A percentile compares a stretch with the other conserved stretches of the same genome.
Conservation (phyloP, 2,113 vertebrate genomes). For the Dunckerocampus dactyliophorus region DNA sequence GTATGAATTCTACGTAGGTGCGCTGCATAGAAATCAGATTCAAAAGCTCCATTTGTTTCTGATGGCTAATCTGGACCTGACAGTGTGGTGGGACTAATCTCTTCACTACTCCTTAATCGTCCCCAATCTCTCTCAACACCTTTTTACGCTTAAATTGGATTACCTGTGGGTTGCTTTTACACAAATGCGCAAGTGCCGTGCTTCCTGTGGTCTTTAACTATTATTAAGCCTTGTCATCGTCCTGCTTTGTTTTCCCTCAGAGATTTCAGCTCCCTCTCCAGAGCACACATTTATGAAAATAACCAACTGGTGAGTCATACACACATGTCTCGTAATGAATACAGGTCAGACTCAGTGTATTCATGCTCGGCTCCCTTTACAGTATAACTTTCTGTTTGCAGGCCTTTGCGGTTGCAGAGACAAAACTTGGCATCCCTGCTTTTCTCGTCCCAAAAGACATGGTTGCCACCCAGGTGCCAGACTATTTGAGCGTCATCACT, state of each 20-base stretch:
- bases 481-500: slow-evolving; percentile 84
- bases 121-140: slow-evolving; percentile 8
- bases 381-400: slow-evolving; percentile 30
- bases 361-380: neutral
- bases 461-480: slow-evolving; percentile 78
- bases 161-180: neutral
- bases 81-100: slow-evolving; percentile 25
- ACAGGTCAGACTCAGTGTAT: neutral
- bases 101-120: slow-evolving; percentile 26
- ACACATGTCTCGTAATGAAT: neutral
- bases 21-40: too few species aligned
- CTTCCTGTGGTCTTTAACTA: neutral
- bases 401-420: slow-evolving; percentile 86
- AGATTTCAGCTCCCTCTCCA: slow-evolving; percentile 85
- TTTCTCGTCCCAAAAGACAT: slow-evolving; percentile 84
- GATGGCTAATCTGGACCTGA: slow-evolving; percentile 28
- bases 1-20: too few species aligned
- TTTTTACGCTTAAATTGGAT: slow-evolving; percentile 30
- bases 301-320: slow-evolving; percentile 83
- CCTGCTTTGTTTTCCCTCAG: slow-evolving; percentile 58
- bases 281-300: slow-evolving; percentile 83
- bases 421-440: slow-evolving; percentile 83
- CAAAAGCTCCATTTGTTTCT: neutral
- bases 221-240: slow-evolving; percentile 3
- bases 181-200: neutral